Conservation (phyloP, 92 coral and sea anemone species). For the Siderastrea radians region DNA sequence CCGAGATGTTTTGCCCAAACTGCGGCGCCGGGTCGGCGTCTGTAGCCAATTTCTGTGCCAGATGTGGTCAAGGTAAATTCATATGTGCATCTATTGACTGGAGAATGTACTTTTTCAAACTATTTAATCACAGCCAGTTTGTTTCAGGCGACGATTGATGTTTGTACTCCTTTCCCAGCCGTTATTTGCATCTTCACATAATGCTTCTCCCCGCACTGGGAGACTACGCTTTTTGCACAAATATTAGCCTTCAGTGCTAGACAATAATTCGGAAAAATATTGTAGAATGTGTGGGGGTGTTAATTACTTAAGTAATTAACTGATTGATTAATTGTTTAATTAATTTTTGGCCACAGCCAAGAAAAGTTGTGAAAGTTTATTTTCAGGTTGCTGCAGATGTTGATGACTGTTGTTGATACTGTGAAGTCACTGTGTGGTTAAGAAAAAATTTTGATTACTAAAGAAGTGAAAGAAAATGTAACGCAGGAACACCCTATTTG, state of each 20-base stretch:
- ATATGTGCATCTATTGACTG: neutral
- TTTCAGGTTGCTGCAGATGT: too few relatives aligned
- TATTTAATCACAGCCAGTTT: neutral
- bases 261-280: slow-evolving; percentile 17
- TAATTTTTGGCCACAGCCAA: neutral
- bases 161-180: neutral
- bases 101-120: neutral
- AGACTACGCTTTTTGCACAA: neutral
- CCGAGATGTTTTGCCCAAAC: slow-evolving; percentile 32
- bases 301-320: neutral
- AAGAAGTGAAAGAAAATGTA: too few relatives aligned
- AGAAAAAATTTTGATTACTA: too few relatives aligned
- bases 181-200: slow-evolving; percentile 19
- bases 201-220: neutral
- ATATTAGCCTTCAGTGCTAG: slow-evolving; percentile 17
- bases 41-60: slow-evolving; percentile 24
- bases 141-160: neutral
- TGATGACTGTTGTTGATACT: too few relatives aligned
- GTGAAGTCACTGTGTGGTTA: too few relatives aligned
- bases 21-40: slow-evolving; percentile 24
- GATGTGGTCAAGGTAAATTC: slow-evolving; percentile 36
- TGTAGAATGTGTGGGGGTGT: slow-evolving; percentile 6
- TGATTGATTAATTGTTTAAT: neutral
- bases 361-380: neutral
- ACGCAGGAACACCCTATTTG: too few relatives aligned